Evolutionary conservation across 1,140 invertebrate genomes (phyloP), one percentile per base, ranked within the genome.

Genomic region (Saccostrea cuccullata): DNA sequence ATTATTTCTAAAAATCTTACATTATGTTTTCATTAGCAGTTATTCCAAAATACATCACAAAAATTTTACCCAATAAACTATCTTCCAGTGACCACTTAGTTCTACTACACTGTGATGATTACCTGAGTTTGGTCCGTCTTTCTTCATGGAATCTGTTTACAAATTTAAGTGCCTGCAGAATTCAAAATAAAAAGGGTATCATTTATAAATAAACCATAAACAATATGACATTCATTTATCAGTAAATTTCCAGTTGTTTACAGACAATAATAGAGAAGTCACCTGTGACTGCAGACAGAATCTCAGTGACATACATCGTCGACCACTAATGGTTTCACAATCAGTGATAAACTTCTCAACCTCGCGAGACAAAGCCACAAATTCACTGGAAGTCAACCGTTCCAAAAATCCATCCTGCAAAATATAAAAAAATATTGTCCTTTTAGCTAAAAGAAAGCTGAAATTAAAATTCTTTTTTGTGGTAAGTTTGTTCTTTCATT

Each of bases 81-180:
- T 47, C 47, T 47, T 47, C 47, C 5, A 47, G 6, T 47, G 47
- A 47, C 5, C 9, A 47, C 9, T 47, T 47, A 47, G 47, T 47
- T 8, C 47, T 9, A 47, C 47, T 86, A 86, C 26, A 85, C 58
- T 58, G 30, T 40, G 20, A 82, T 17, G 67, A 55, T 88, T 97
- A 95, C 89, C 96, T 97, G 36, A 99, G 95, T 95, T 98, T 98
- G 36, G 96, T 96, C 94, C 98, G 98, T 73, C 97, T 95, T 92
- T 98, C 98, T 82, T 97, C 96, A 94, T 99, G 98, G 94, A 99
- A 99, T 92, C 97, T 96, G 91, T 98, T 97, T 70, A 99, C 97
- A 96, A 98, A 99, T 94, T 97, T 97, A 92, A 97, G 98, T 5
- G 98, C 97, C 96, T 98, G 97, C 90, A 95, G 96, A 84, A 84